A percentile compares a stretch with the other conserved stretches of the same genome.
These are phyloP conservation scores for Conus ventricosus DNA, from an alignment of 1,140 invertebrate genomes.

Conservation along the genomic window DNA sequence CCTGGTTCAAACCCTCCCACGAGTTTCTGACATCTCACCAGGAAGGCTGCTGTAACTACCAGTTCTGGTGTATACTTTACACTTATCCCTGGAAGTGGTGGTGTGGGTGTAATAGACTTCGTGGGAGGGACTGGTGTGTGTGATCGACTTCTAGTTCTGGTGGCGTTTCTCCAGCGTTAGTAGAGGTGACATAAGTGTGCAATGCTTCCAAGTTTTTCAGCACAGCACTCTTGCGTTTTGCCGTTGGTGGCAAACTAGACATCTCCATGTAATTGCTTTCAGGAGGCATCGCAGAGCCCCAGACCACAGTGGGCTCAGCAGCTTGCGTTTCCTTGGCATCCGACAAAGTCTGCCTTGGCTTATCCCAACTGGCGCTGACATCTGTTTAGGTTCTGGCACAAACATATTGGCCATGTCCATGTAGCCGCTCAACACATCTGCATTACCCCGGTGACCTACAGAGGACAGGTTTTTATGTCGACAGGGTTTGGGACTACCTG, in stretches of 20 bases:
- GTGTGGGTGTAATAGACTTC: background rate
- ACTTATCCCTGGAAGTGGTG: background rate
- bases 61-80: constrained; percentile 14
- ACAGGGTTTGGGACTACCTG: constrained; percentile 50
- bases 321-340: constrained; percentile 30
- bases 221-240: constrained; percentile 44
- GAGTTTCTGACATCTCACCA: background rate
- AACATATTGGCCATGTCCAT: constrained; percentile 65
- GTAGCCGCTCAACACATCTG: constrained; percentile 49
- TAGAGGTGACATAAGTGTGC: constrained; percentile 48
- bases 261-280: constrained; percentile 58
- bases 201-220: constrained; percentile 53
- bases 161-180: constrained; percentile 22
- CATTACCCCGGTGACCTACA: constrained; percentile 28
- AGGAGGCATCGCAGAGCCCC: background rate
- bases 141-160: background rate
- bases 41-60: background rate
- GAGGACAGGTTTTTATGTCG: constrained; percentile 2
- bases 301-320: constrained; percentile 32
- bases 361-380: background rate
- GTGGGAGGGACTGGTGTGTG: background rate
- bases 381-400: constrained; percentile 33
- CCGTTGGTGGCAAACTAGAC: constrained; percentile 23
- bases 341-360: background rate
- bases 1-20: constrained; percentile 5